phyloP scores from a whole-genome alignment of 2,113 vertebrate genomes.

The Otolemur garnettii region DNA sequence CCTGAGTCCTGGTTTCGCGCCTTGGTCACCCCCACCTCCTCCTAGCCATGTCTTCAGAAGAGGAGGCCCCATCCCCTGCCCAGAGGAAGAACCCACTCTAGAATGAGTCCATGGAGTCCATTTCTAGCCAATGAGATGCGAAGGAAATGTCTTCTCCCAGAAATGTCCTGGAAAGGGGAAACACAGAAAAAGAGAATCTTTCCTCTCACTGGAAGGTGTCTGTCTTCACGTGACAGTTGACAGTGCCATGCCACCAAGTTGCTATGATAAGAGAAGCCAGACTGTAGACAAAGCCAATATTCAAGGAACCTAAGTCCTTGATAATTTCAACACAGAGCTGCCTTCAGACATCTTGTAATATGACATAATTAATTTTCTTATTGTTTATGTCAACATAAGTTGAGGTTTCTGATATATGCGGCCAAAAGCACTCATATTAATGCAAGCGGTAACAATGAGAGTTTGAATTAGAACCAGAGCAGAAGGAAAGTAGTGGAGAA shows the following conservation, averaged over 20 bases:
- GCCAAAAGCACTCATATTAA: neutral
- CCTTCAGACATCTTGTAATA: neutral
- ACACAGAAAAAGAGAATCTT: neutral
- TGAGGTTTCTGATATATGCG: neutral
- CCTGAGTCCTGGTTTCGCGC: neutral
- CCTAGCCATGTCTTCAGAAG: neutral
- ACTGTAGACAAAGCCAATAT: neutral
- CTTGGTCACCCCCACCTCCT: neutral
- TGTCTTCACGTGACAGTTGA: neutral
- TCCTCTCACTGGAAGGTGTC: neutral
- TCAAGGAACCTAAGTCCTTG: neutral
- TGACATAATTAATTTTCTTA: neutral
- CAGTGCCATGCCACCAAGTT: neutral
- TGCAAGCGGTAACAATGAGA: neutral
- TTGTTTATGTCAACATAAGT: neutral
- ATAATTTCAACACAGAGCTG: conserved; percentile 6
- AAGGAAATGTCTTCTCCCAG: neutral
- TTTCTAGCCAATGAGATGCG: neutral
- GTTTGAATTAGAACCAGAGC: neutral
- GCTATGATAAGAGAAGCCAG: neutral
- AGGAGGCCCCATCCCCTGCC: neutral
- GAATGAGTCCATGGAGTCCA: neutral
- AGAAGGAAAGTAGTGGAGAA: neutral
- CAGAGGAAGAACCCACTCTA: neutral
- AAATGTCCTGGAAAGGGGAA: neutral